These are phyloP conservation scores for Lacerta agilis DNA, from an alignment of 2,797 vertebrate genomes.

Conservation along the genomic window DNA sequence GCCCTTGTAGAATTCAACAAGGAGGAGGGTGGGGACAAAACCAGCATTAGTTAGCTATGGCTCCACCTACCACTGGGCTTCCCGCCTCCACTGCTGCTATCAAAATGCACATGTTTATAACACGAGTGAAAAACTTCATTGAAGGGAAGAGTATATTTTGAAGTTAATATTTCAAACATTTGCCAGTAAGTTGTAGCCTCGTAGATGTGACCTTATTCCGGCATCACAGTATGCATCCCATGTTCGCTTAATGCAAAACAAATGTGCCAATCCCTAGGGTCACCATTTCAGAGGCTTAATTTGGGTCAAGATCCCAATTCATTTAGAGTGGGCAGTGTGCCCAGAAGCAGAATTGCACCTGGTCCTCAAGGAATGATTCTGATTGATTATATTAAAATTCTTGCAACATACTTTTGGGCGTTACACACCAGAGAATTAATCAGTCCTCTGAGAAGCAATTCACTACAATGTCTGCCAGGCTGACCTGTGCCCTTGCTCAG, in stretches of 20 bases:
- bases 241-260: constrained; percentile 3
- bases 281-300: constrained; percentile 19
- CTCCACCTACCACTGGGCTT: no score
- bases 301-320: not conserved
- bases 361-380: not conserved
- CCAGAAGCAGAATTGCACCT: not conserved
- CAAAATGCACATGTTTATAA: not conserved
- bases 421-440: not conserved
- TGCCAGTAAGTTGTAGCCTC: not conserved
- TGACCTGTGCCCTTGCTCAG: not conserved
- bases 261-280: not conserved
- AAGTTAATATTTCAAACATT: not conserved
- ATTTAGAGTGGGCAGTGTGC: not conserved
- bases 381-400: not conserved
- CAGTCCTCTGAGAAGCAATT: not conserved
- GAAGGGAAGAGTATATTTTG: not conserved
- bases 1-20: no score
- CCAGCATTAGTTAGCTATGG: no score
- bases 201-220: not conserved
- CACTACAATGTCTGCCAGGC: not conserved
- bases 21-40: no score
- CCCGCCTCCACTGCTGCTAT: no score
- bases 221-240: not conserved
- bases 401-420: not conserved
- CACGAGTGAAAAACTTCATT: not conserved